Evolutionary conservation across 1,140 invertebrate species (phyloP).

Genomic region (Pogonomyrmex barbatus): DNA sequence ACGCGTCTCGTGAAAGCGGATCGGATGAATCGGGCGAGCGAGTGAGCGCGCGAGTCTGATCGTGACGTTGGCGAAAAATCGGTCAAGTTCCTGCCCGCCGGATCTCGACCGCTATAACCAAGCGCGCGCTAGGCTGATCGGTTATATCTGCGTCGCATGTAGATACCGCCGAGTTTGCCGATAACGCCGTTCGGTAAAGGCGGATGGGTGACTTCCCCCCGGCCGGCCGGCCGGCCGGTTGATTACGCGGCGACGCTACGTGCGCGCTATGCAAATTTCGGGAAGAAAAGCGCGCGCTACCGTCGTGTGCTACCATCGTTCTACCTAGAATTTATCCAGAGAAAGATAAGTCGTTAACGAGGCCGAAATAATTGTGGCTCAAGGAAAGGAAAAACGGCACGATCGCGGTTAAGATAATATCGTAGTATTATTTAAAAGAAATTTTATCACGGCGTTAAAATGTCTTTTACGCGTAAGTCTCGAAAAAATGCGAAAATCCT

Average conservation of each 20-base stretch:
- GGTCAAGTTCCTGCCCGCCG: slow-evolving; percentile 12
- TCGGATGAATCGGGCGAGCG: too few species aligned
- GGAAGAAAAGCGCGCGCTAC: background rate
- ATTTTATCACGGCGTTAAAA: background rate
- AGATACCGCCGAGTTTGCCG: background rate
- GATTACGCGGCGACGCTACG: slow-evolving; percentile 25
- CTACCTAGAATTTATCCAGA: slow-evolving; percentile 5
- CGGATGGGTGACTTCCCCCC: slow-evolving; percentile 32
- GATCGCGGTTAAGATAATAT: background rate
- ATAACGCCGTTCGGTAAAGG: slow-evolving; percentile 17
- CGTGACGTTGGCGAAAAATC: slow-evolving; percentile 16
- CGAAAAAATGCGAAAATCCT: background rate
- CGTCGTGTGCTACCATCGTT: background rate
- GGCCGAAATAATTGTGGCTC: slow-evolving; percentile 21
- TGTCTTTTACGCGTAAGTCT: background rate
- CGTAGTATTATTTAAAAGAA: background rate
- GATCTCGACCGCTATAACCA: slow-evolving; percentile 3
- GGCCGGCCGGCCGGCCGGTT: background rate
- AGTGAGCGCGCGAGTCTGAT: background rate
- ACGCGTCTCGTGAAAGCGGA: background rate
- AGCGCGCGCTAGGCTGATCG: slow-evolving; percentile 8
- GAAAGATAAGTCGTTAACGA: slow-evolving; percentile 28
- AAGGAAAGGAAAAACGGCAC: slow-evolving; percentile 1
- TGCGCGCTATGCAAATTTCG: slow-evolving; percentile 46
- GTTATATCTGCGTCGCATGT: slow-evolving; percentile 46